Conservation (phyloP, 2,888 invertebrate species). For the Conus canariensis region DNA sequence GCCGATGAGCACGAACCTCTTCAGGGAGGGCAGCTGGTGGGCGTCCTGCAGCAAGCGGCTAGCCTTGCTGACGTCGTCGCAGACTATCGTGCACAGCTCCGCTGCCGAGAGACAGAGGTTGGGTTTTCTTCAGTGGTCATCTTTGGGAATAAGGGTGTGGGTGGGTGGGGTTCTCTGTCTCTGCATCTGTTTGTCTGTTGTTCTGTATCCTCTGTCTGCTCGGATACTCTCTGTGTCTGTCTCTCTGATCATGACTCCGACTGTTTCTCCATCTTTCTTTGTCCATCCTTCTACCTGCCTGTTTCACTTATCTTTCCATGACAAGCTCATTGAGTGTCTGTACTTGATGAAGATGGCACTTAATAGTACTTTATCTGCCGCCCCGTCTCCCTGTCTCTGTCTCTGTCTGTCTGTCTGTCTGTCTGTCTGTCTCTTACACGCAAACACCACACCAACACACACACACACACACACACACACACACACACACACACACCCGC, state of each 20-base stretch:
- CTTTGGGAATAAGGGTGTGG: no score
- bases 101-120: slow-evolving; percentile 82
- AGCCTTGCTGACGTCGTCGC: slow-evolving; percentile 94
- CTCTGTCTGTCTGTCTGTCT: slow-evolving; percentile 21
- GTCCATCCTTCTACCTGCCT: no score
- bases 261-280: no score
- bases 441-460: not conserved
- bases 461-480: slow-evolving; percentile 18
- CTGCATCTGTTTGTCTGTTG: not conserved
- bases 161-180: not conserved
- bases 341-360: no score
- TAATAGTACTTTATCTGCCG: no score
- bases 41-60: slow-evolving; percentile 91
- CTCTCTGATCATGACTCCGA: no score
- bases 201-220: no score
- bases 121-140: not conserved
- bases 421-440: not conserved
- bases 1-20: slow-evolving; percentile 90
- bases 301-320: no score
- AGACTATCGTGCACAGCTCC: slow-evolving; percentile 92
- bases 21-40: slow-evolving; percentile 85
- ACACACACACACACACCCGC: not conserved
- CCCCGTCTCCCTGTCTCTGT: not conserved
- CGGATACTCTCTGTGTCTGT: no score
- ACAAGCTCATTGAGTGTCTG: no score